A percentile compares a stretch with the other conserved stretches of the same genome.
phyloP scores from a whole-genome alignment of 2,888 invertebrate species.

The Bellardia pandia region DNA sequence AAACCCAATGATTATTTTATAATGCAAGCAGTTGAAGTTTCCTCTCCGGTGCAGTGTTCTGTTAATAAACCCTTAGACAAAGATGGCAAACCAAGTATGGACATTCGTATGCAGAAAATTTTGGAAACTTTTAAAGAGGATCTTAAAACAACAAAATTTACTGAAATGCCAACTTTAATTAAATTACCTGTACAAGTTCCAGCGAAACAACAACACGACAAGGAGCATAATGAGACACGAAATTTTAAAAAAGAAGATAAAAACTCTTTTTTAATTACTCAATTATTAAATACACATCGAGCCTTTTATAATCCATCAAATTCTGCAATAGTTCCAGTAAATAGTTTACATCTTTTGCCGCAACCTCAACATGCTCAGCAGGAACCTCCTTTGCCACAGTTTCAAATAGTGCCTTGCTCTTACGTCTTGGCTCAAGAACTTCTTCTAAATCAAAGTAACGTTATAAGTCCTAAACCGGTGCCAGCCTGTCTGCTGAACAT shows the following conservation, averaged over 20 bases:
- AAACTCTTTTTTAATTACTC: slow-evolving; percentile 14
- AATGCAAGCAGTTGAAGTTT: slow-evolving; percentile 65
- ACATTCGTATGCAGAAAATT: slow-evolving; percentile 74
- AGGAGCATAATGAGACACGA: background rate
- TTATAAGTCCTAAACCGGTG: slow-evolving; percentile 59
- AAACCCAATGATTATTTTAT: slow-evolving; percentile 67
- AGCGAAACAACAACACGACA: background rate
- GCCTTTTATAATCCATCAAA: slow-evolving; percentile 57
- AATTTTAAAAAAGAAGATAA: slow-evolving; percentile 29
- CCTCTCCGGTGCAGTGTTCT: background rate
- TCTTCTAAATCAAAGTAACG: slow-evolving; percentile 38
- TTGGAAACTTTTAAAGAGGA: slow-evolving; percentile 74
- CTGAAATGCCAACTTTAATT: slow-evolving; percentile 24
- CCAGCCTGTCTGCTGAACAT: slow-evolving; percentile 73
- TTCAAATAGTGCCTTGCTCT: slow-evolving; percentile 73
- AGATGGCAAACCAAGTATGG: slow-evolving; percentile 58
- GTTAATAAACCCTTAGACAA: slow-evolving; percentile 45
- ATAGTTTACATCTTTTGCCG: slow-evolving; percentile 21
- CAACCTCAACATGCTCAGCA: slow-evolving; percentile 25
- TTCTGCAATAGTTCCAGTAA: background rate
- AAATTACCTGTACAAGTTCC: background rate
- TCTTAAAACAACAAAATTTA: slow-evolving; percentile 28
- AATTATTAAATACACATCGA: slow-evolving; percentile 69
- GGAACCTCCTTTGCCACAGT: slow-evolving; percentile 75
- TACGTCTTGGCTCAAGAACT: slow-evolving; percentile 64